Evolutionary conservation across 2,888 invertebrate genomes (phyloP).

Genomic region (Lasioglossum morio): DNA sequence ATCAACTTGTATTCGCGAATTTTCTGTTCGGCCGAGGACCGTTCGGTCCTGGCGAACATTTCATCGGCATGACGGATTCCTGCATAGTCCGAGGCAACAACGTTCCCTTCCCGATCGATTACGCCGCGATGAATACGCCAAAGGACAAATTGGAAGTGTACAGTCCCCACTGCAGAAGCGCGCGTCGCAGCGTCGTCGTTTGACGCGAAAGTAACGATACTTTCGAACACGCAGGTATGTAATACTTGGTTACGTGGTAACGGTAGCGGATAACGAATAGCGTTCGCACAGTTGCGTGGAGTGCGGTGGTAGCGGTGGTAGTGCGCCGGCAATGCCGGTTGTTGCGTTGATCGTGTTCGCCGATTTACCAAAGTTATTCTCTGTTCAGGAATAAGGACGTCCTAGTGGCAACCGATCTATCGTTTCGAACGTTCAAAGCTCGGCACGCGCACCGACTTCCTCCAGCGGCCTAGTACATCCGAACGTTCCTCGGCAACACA

Average conservation of each 20-base stretch:
- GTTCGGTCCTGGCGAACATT: conserved; percentile 91
- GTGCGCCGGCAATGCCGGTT: not conserved
- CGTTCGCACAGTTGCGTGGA: not conserved
- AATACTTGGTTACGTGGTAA: not conserved
- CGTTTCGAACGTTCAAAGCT: not conserved
- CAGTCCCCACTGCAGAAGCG: conserved; percentile 89
- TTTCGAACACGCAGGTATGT: not conserved
- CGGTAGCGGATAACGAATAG: not conserved
- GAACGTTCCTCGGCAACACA: not conserved
- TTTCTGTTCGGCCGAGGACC: conserved; percentile 91
- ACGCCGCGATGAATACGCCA: conserved; percentile 90
- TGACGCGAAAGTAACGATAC: conserved; percentile 73
- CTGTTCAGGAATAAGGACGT: not conserved
- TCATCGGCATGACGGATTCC: conserved; percentile 86
- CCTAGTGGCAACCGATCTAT: not conserved
- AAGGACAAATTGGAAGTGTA: conserved; percentile 90
- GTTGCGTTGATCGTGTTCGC: not conserved
- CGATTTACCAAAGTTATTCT: not conserved
- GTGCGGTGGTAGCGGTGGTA: too few relatives aligned
- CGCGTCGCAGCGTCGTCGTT: conserved; percentile 90
- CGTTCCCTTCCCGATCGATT: conserved; percentile 90
- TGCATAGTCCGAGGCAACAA: conserved; percentile 69
- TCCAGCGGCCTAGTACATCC: not conserved
- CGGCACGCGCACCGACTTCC: not conserved
- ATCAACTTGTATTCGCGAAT: conserved; percentile 90